Conservation (phyloP, 35 echinoderm and acorn worm species). For the Heliocidaris erythrogramma region DNA sequence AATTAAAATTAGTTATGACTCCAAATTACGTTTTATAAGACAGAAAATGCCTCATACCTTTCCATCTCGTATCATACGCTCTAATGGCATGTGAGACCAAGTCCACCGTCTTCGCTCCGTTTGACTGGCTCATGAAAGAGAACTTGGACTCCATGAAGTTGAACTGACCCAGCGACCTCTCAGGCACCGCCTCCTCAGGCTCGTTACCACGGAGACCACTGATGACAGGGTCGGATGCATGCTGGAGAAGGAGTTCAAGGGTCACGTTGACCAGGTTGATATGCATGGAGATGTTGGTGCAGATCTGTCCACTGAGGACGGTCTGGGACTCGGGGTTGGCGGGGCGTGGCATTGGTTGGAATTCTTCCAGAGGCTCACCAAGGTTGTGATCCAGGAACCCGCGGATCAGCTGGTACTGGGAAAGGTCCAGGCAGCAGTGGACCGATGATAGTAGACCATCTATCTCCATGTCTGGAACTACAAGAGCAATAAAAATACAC, state of each 20-base stretch:
- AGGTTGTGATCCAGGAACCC: slow-evolving; percentile 95
- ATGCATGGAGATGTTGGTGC: slow-evolving; percentile 87
- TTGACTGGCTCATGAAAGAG: slow-evolving; percentile 88
- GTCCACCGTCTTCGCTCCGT: slow-evolving; percentile 85
- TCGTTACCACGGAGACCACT: neutral
- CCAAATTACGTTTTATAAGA: neutral
- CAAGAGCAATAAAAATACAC: neutral
- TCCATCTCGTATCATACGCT: slow-evolving; percentile 86
- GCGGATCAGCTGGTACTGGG: slow-evolving; percentile 94
- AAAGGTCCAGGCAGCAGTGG: slow-evolving; percentile 86
- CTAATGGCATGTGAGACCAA: slow-evolving; percentile 93
- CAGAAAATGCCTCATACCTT: slow-evolving; percentile 51
- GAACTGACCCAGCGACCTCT: slow-evolving; percentile 78
- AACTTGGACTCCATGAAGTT: slow-evolving; percentile 96
- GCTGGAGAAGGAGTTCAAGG: slow-evolving; percentile 73
- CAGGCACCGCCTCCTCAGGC: neutral
- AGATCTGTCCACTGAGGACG: slow-evolving; percentile 88
- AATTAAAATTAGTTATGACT: neutral
- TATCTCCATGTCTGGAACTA: slow-evolving; percentile 91
- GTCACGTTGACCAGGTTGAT: slow-evolving; percentile 95
- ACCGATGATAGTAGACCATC: slow-evolving; percentile 85
- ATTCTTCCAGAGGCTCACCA: slow-evolving; percentile 93
- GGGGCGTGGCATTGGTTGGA: slow-evolving; percentile 63
- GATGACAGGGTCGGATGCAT: slow-evolving; percentile 18
- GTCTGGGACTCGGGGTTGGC: slow-evolving; percentile 87